Evolutionary conservation across 2,797 vertebrate species (phyloP).

Genomic region (Mareca strepera): DNA sequence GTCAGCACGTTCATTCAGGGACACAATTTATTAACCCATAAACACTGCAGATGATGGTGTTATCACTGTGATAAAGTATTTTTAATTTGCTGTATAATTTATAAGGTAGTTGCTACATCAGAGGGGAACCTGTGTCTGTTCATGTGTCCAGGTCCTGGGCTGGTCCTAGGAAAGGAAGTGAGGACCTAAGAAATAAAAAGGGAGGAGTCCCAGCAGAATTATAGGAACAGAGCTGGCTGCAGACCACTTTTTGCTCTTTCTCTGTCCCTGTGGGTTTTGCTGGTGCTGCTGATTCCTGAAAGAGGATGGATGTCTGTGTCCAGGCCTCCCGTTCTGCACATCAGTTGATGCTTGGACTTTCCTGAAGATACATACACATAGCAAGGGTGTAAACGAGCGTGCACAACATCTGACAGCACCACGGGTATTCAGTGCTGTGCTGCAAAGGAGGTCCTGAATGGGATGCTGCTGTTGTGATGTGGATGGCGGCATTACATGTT

Average conservation of each 20-base stretch:
- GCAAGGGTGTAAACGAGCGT: background rate
- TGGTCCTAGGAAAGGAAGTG: background rate
- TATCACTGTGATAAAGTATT: conserved; percentile 38
- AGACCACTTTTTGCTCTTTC: background rate
- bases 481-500: background rate
- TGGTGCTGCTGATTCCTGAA: background rate
- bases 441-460: background rate
- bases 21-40: conserved; percentile 61
- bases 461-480: background rate
- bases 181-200: background rate
- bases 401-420: background rate
- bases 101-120: background rate
- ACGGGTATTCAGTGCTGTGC: background rate
- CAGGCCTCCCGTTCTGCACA: background rate
- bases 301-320: background rate
- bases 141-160: background rate
- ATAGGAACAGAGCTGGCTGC: background rate
- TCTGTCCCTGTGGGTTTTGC: background rate
- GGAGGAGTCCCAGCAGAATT: background rate
- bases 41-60: conserved; percentile 35
- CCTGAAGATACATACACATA: background rate
- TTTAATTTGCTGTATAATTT: conserved; percentile 59
- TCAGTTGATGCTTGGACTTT: background rate
- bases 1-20: conserved; percentile 57
- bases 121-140: background rate